Percentiles rank a stretch among this genome's conserved stretches.
Evolutionary conservation across 2,888 invertebrate species (phyloP).

Genomic region (Apamea epomidion): DNA sequence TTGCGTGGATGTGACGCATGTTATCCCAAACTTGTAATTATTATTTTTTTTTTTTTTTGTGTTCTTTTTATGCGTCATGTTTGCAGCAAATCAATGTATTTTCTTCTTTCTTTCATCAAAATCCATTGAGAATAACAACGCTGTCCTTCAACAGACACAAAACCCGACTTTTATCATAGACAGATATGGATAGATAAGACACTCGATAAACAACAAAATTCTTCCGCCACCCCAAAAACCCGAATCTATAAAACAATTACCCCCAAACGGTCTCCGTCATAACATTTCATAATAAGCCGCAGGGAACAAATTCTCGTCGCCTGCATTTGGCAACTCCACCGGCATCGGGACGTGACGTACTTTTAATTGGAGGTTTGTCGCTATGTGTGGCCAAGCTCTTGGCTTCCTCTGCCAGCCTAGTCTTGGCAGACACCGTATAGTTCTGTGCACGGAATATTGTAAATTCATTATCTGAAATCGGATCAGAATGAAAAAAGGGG

Average conservation of each 20-base stretch:
- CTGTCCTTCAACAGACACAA: no score
- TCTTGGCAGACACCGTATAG: slow-evolving; percentile 81
- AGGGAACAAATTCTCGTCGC: slow-evolving; percentile 46
- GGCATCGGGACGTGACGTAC: slow-evolving; percentile 70
- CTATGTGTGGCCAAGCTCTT: slow-evolving; percentile 70
- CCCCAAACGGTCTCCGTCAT: slow-evolving; percentile 28
- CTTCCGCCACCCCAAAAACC: not conserved
- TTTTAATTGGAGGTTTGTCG: slow-evolving; percentile 83
- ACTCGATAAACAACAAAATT: not conserved
- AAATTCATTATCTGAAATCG: slow-evolving; percentile 79
- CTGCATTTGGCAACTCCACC: slow-evolving; percentile 62
- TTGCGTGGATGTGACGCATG: no score
- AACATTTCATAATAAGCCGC: slow-evolving; percentile 59
- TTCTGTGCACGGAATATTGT: slow-evolving; percentile 80
- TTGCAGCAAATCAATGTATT: no score
- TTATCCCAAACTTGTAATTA: no score
- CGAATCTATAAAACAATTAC: slow-evolving; percentile 31
- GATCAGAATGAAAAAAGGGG: slow-evolving; percentile 71
- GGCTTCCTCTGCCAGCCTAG: slow-evolving; percentile 72
- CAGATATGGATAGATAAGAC: not conserved
- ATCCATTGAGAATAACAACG: not conserved
- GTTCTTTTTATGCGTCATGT: no score
- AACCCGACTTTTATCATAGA: no score
- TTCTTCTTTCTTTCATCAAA: not conserved
- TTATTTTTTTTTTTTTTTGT: no score